These are phyloP conservation scores for Gambusia holbrooki DNA, from an alignment of 2,113 vertebrate species.

Conservation along the genomic window DNA sequence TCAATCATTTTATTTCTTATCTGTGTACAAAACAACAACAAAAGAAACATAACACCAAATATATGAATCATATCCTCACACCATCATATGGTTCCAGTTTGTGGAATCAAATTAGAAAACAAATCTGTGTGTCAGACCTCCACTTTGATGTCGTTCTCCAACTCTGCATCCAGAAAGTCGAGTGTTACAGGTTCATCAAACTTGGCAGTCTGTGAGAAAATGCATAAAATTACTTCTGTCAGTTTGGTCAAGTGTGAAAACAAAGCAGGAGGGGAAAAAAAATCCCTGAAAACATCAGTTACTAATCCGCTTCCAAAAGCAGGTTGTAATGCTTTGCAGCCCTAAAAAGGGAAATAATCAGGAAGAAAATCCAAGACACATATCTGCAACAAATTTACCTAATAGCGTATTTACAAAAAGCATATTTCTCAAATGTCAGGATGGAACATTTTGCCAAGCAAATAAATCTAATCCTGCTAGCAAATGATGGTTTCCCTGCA, in stretches of 20 bases:
- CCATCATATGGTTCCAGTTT: constrained; percentile 1
- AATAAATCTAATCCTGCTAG: constrained; percentile 32
- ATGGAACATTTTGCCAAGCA: constrained; percentile 23
- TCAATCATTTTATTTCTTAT: constrained; percentile 95
- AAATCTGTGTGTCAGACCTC: constrained; percentile 59
- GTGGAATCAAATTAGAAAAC: not conserved
- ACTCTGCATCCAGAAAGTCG: constrained; percentile 81
- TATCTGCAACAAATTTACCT: constrained; percentile 26
- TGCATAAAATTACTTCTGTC: constrained; percentile 6
- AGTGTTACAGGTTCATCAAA: constrained; percentile 80
- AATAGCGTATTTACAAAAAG: constrained; percentile 10
- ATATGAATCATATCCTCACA: not conserved
- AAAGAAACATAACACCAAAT: not conserved
- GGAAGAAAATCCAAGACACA: constrained; percentile 1
- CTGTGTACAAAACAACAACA: constrained; percentile 66
- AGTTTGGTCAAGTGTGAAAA: not conserved
- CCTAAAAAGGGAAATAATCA: constrained; percentile 6
- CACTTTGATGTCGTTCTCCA: constrained; percentile 77
- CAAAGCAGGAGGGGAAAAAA: constrained; percentile 1
- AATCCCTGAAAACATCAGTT: not conserved
- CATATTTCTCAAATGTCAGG: not conserved
- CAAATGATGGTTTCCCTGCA: not conserved
- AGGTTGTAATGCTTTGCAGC: constrained; percentile 1
- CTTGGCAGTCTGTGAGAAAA: constrained; percentile 61
- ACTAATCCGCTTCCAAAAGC: constrained; percentile 23